Conservation (phyloP, 1,140 invertebrate genomes). For the Halesus radiatus region DNA sequence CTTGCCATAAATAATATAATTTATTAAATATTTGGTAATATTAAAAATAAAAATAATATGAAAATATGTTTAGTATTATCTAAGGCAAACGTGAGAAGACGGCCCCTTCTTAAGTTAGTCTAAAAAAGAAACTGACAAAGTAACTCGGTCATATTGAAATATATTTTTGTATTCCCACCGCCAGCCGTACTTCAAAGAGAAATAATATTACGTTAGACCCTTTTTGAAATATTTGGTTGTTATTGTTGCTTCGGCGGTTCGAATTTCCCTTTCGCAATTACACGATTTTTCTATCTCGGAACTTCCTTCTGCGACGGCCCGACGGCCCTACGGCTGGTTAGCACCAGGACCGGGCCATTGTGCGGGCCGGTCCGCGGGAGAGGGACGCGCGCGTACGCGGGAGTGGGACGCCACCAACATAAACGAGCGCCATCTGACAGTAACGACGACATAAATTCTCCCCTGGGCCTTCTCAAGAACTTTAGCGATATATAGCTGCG, state of each 20-base stretch:
- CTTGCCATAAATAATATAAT: too few species aligned
- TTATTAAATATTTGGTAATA: too few species aligned
- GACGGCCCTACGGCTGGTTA: constrained; percentile 7
- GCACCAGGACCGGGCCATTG: background rate
- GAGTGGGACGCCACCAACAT: constrained; percentile 56
- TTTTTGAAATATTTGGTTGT: constrained; percentile 20
- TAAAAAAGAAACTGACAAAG: background rate
- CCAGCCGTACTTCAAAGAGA: constrained; percentile 10
- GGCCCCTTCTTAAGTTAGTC: too few species aligned
- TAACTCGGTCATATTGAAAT: background rate
- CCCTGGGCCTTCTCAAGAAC: constrained; percentile 58
- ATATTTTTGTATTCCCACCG: background rate
- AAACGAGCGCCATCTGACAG: constrained; percentile 64
- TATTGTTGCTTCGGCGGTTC: constrained; percentile 31
- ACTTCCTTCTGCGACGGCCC: background rate
- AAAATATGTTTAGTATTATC: too few species aligned
- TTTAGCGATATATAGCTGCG: constrained; percentile 53
- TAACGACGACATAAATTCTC: constrained; percentile 65
- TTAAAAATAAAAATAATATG: too few species aligned
- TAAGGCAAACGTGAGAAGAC: too few species aligned
- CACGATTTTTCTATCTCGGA: constrained; percentile 20
- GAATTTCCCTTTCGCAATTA: constrained; percentile 25
- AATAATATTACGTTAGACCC: constrained; percentile 14
- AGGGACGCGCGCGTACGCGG: background rate
- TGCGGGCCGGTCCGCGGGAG: constrained; percentile 1